Conservation (phyloP, 1,140 invertebrate genomes). For the Saccostrea echinata region DNA sequence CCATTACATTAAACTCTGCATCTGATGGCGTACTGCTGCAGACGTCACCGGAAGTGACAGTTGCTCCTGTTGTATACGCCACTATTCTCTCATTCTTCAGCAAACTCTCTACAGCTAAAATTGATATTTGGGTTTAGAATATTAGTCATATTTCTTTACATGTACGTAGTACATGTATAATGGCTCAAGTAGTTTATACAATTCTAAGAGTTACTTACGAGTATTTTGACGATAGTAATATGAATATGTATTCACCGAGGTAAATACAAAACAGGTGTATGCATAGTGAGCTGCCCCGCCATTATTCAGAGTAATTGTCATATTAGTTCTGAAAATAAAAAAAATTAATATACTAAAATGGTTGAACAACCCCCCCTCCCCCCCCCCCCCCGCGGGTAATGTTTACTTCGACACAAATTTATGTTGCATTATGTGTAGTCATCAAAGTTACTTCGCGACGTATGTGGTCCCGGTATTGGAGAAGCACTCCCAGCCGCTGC, state of each 20-base stretch:
- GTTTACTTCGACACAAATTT: neutral
- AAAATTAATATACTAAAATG: neutral
- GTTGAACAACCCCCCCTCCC: too few species aligned
- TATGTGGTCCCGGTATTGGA: neutral
- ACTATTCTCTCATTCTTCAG: neutral
- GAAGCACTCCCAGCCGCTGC: neutral
- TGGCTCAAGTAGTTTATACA: too few species aligned
- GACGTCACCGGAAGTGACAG: neutral
- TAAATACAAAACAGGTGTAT: constrained; percentile 27
- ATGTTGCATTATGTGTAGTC: neutral
- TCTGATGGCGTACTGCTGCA: neutral
- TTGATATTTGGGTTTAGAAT: neutral
- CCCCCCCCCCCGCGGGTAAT: neutral
- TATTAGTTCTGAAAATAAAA: constrained; percentile 14
- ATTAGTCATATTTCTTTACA: too few species aligned
- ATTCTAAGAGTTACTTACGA: neutral
- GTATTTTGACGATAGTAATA: constrained; percentile 10
- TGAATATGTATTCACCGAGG: neutral
- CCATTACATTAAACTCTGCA: constrained; percentile 15
- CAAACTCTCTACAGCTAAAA: neutral
- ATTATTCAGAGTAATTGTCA: neutral
- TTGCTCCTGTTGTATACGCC: neutral
- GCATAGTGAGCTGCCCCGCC: neutral
- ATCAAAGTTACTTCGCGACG: neutral
- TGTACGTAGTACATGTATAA: too few species aligned